Conservation (phyloP, 2,113 vertebrate genomes). For the Furnarius figulus region DNA sequence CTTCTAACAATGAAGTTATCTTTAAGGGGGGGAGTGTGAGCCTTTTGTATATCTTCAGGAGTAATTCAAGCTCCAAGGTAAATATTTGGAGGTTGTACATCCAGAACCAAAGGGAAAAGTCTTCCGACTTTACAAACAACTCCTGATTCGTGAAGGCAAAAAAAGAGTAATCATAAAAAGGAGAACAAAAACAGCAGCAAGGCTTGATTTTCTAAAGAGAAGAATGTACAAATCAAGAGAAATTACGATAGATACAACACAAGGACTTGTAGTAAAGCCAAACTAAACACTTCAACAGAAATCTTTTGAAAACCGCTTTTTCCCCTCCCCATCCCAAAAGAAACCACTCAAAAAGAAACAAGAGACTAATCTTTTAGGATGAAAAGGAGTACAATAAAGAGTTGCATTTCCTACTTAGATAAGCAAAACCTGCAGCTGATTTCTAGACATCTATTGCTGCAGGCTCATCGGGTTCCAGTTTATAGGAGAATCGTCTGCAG, state of each 20-base stretch:
- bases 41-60: slow-evolving; percentile 56
- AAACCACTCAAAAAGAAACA: slow-evolving; percentile 39
- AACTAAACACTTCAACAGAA: slow-evolving; percentile 35
- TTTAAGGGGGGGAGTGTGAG: slow-evolving; percentile 18
- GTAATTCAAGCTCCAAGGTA: slow-evolving; percentile 46
- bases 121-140: slow-evolving; percentile 30
- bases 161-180: slow-evolving; percentile 4
- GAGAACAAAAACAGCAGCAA: slow-evolving; percentile 28
- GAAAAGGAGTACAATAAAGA: slow-evolving; percentile 16
- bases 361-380: slow-evolving; percentile 14
- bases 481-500: slow-evolving; percentile 80
- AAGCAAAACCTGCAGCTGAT: slow-evolving; percentile 43
- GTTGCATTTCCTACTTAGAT: slow-evolving; percentile 24
- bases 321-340: background rate
- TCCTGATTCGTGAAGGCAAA: slow-evolving; percentile 51
- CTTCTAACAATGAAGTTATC: background rate
- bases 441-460: slow-evolving; percentile 68
- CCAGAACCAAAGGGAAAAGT: slow-evolving; percentile 56
- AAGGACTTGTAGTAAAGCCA: slow-evolving; percentile 41
- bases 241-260: slow-evolving; percentile 31
- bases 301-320: slow-evolving; percentile 22
- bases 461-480: slow-evolving; percentile 76
- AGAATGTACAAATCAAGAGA: slow-evolving; percentile 52
- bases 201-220: slow-evolving; percentile 55
- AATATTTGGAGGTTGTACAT: slow-evolving; percentile 59